Evolutionary conservation across 2,797 vertebrate species (phyloP), one percentile per base, ranked within the genome.

Genomic region (Ceryle rudis): DNA sequence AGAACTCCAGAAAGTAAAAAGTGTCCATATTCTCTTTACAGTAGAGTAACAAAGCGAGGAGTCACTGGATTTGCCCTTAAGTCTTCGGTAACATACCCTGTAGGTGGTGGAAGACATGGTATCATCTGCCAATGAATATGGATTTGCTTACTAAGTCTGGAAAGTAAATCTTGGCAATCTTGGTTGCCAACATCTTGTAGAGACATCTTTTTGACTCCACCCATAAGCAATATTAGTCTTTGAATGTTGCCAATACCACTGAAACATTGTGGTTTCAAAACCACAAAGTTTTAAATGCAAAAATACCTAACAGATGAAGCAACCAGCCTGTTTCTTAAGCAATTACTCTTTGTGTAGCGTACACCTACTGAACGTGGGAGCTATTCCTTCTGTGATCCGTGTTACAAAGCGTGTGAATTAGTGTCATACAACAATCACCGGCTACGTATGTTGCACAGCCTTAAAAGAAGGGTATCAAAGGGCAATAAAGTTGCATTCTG

Each of bases 261-360:
- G 90, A 93, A 94, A 94, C 91, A 74, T 8, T 61, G 95, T 64
- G 90, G 94, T 92, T 93, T 89, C 58, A 72, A 96, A 95, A 69
- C 73, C 90, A 89, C 62, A 12, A 61, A 69, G 39, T 89, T 93
- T 93, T 81, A 88, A 84, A 93, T 60, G 70, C 51, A 81, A 90
- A 55, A 95, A 79, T 66, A 79, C 3, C 6, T 64, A 90, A 77
- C 64, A 94, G 86, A 90, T 85, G 58, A 94, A 86, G 78, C 64
- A 94, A 86, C 13, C 44, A 86, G 70, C 19, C 57, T 26, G 42
- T 37, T 80, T 81, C 60, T 81, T 35, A 55, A 85, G 81, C 47
- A 82, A 33, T 82, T 90, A 85, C 51, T 84, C 49, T 51, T 85
- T 64, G 26, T 26, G 21, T 13, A 85, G 41, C 5, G 41, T n/a